These are phyloP conservation scores for Diloba caeruleocephala DNA, from an alignment of 2,888 invertebrate genomes.

Conservation along the genomic window DNA sequence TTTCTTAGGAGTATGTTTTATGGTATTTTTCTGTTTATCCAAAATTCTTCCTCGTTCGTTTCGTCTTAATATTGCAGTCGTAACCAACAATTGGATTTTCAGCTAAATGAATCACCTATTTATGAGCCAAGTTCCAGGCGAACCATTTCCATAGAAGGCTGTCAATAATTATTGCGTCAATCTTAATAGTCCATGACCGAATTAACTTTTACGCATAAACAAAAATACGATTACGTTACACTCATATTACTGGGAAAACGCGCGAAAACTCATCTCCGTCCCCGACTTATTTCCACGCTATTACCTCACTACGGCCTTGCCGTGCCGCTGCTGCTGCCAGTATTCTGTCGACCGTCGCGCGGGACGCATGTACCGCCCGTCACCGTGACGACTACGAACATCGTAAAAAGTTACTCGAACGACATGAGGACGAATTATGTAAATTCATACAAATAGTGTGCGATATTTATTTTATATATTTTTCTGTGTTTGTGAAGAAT, in stretches of 20 bases:
- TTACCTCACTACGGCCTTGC: constrained; percentile 75
- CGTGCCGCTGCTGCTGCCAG: constrained; percentile 56
- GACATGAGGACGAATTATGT: constrained; percentile 86
- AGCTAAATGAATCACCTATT: no score
- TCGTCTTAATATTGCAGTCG: no score
- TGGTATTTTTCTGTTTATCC: no score
- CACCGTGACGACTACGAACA: constrained; percentile 71
- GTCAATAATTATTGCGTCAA: constrained; percentile 26
- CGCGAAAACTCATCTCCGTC: constrained; percentile 63
- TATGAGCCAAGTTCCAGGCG: constrained; percentile 6
- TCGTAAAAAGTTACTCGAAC: constrained; percentile 75
- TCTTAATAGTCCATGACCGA: constrained; percentile 49
- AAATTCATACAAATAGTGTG: constrained; percentile 69
- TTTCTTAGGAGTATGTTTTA: no score
- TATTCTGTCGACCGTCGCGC: constrained; percentile 65
- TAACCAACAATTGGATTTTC: no score
- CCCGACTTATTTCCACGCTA: constrained; percentile 71
- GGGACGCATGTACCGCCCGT: constrained; percentile 59
- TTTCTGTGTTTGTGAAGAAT: constrained; percentile 64
- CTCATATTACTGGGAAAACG: constrained; percentile 69
- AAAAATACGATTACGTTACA: constrained; percentile 54
- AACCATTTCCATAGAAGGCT: constrained; percentile 26
- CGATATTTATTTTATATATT: constrained; percentile 51
- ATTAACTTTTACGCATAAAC: constrained; percentile 50
- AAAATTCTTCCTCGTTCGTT: no score